Evolutionary conservation across 2,797 vertebrate genomes (phyloP).

Genomic region (Urosaurus nigricauda): DNA sequence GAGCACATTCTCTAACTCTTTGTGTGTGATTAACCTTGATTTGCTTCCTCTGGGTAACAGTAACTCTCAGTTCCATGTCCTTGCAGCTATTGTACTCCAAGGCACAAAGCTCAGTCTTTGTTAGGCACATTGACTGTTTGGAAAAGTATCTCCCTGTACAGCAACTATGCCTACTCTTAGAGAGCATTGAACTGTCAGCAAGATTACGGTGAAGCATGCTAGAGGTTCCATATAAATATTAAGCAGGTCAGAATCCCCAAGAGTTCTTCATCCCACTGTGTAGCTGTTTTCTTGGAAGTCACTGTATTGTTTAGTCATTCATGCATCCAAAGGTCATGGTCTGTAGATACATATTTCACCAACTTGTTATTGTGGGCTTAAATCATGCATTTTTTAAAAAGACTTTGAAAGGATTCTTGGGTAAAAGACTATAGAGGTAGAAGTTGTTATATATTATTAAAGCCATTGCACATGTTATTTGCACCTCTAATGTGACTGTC

Average conservation of each 20-base stretch:
- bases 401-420: constrained; percentile 4
- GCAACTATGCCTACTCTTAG: background rate
- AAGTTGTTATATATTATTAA: constrained; percentile 33
- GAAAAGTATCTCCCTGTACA: constrained; percentile 10
- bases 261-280: constrained; percentile 5
- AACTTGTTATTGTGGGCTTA: constrained; percentile 9
- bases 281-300: constrained; percentile 12
- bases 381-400: constrained; percentile 37
- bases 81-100: constrained; percentile 23
- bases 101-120: background rate
- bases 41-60: constrained; percentile 21
- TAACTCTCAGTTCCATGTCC: constrained; percentile 4
- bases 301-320: constrained; percentile 23
- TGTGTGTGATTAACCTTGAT: constrained; percentile 37
- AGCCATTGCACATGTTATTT: background rate
- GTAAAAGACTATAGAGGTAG: background rate
- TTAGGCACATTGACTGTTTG: background rate
- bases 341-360: constrained; percentile 7
- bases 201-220: constrained; percentile 7
- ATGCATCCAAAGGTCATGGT: constrained; percentile 5
- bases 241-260: constrained; percentile 12
- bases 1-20: background rate
- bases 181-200: constrained; percentile 31
- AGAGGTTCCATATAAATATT: constrained; percentile 36
- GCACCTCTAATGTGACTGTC: background rate